Evolutionary conservation across 2,113 vertebrate genomes (phyloP), one percentile per base, ranked within the genome.

Genomic region (Hoplias malabaricus): DNA sequence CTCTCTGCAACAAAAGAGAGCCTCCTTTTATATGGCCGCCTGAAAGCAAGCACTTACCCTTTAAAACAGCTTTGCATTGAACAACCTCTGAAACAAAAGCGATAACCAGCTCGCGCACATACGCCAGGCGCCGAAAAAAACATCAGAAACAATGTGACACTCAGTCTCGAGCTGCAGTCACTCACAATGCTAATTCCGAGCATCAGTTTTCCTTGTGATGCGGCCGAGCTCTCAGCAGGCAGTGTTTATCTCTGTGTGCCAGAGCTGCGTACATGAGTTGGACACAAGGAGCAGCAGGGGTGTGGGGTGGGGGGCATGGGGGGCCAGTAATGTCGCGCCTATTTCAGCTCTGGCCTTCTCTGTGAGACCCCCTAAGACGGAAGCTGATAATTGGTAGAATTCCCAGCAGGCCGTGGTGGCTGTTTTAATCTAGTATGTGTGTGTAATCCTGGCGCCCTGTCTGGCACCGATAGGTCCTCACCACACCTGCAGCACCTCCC

Each of bases 351-450:
- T 77, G 77, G 78, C 75, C 76, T 84, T 66, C 77, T 46, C 80
- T 78, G 76, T 71, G 75, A 69, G 69, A 81, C 80, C 82, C 83
- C 74, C 57, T 82, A 84, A 88, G 88, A 81, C 78, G 36, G 69
- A 81, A 85, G 79, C 84, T 87, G 88, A 92, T 92, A 90, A 93
- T 91, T 91, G 89, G 90, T 83, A 83, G 82, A 88, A 92, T 89
- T 90, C 91, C 89, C 91, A 89, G 87, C 85, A 89, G 90, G 83
- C 80, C 63, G 29, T 77, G 48, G 78, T 62, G 84, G 73, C 83
- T 84, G 84, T 89, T 83, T 90, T 91, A 92, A 92, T 93, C 89
- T 88, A 86, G 79, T 87, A 16, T 13, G 81, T 83, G 75, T 87
- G 82, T 89, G 84, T 91, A 92, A 92, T 91, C 89, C 89, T 86